Evolutionary conservation across 2,113 vertebrate genomes (phyloP), one percentile per base, ranked within the genome.

Genomic region (Neolamprologus sp.): DNA sequence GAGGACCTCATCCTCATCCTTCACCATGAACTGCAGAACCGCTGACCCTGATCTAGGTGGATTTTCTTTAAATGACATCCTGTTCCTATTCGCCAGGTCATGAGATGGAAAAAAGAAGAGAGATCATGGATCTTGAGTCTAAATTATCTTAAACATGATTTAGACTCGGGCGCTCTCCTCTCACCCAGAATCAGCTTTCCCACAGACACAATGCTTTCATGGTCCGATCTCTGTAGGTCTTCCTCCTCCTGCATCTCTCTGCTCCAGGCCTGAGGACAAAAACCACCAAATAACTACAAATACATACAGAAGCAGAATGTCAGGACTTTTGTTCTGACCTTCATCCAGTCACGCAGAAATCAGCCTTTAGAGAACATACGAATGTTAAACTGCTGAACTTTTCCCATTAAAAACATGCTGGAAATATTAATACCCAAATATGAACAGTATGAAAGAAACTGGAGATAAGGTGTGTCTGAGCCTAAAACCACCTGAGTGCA

Each of bases 121-220:
- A 37, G 60, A 37, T 13, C 33, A 65, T 65, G 33, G 60, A 65
- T 37, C 60, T 37, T 4, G 30, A 63, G 30, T 35, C 9, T 7
- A n/a, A 63, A 63, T 35, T 0, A 68, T 68, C 60, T 57, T 42
- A 42, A 57, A 17, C 9, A 16, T 57, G 2, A n/a, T 47, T 21
- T 11, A 58, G 17, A 40, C 5, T 51, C 2, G 17, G 23, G 28
- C 5, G 3, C 2, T 6, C 9, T 28, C 3, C 30, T 40, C 89
- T 92, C 73, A 95, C 93, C 91, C 42, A 81, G 85, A 19, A 86
- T 75, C 47, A 88, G 65, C 9, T 87, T 86, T 49, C 82, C 87
- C 4, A 47, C 33, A 17, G 90, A 90, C 3, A 19, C 17, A 1
- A 86, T 28, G 49, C 88, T 83, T 2, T 91, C 92, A 1, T 2